Evolutionary conservation across 2,888 invertebrate species (phyloP).

Genomic region (Euzetes globulus): DNA sequence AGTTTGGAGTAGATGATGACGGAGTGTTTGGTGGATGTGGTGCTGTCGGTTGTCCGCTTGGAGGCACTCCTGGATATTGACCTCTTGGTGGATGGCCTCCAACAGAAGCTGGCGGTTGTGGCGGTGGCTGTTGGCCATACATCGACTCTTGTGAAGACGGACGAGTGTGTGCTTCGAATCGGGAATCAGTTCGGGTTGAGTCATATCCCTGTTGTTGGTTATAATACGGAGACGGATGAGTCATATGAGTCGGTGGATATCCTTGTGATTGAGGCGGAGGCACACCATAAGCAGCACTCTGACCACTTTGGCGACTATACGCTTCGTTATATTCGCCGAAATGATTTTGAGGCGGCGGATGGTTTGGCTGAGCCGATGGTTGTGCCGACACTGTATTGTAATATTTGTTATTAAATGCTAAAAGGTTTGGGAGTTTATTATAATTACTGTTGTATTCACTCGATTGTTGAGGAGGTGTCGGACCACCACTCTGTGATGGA

Average conservation of each 20-base stretch:
- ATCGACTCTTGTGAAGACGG: constrained; percentile 20
- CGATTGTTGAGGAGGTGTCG: constrained; percentile 30
- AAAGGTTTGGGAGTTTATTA: background rate
- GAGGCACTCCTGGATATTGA: background rate
- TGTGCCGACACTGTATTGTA: constrained; percentile 14
- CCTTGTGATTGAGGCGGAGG: constrained; percentile 38
- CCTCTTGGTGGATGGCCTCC: background rate
- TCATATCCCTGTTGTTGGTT: constrained; percentile 23
- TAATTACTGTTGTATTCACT: constrained; percentile 20
- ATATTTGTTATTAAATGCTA: background rate
- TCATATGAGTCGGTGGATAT: constrained; percentile 39
- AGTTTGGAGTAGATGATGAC: constrained; percentile 3
- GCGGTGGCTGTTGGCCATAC: constrained; percentile 23
- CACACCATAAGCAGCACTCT: constrained; percentile 38
- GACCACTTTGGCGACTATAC: constrained; percentile 11
- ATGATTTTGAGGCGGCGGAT: constrained; percentile 9
- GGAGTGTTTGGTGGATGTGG: constrained; percentile 3
- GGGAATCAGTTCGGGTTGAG: background rate
- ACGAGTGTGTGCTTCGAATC: background rate
- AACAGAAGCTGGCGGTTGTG: background rate
- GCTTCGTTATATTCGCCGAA: constrained; percentile 9
- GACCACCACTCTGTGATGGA: constrained; percentile 38
- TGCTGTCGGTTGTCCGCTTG: background rate
- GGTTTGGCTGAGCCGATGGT: constrained; percentile 5
- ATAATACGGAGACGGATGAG: constrained; percentile 11